Conservation (phyloP, 2,113 vertebrate species). For the Nycticorax nycticorax region DNA sequence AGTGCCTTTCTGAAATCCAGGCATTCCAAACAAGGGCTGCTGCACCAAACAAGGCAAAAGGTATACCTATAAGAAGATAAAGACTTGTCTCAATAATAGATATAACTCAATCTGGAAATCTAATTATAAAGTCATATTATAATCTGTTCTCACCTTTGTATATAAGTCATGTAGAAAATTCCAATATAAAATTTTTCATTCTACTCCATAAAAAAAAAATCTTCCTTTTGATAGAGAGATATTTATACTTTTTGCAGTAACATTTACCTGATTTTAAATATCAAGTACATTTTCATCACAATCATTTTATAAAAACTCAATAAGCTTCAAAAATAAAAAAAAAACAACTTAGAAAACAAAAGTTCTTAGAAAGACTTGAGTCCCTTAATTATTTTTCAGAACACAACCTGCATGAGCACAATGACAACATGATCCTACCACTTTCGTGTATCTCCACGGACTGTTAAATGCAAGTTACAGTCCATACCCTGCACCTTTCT, state of each 20-base stretch:
- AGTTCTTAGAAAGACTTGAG: background rate
- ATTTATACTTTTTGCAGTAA: background rate
- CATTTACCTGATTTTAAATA: background rate
- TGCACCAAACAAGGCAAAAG: background rate
- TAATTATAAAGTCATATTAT: background rate
- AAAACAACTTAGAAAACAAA: background rate
- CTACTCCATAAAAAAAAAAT: background rate
- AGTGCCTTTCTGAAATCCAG: background rate
- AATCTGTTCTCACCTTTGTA: background rate
- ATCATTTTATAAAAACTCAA: background rate
- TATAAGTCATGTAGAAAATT: background rate
- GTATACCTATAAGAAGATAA: background rate
- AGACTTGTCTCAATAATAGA: background rate
- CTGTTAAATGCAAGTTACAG: background rate
- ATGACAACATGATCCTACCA: background rate
- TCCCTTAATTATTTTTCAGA: background rate
- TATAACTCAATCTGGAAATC: background rate
- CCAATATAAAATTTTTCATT: background rate
- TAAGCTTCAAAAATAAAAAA: background rate
- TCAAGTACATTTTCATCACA: background rate
- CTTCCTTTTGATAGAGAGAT: background rate
- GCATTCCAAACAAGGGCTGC: background rate
- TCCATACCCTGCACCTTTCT: background rate
- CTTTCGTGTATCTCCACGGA: background rate
- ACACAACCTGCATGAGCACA: background rate